phyloP scores from a whole-genome alignment of 2,888 invertebrate genomes.

The Eulithis testata region DNA sequence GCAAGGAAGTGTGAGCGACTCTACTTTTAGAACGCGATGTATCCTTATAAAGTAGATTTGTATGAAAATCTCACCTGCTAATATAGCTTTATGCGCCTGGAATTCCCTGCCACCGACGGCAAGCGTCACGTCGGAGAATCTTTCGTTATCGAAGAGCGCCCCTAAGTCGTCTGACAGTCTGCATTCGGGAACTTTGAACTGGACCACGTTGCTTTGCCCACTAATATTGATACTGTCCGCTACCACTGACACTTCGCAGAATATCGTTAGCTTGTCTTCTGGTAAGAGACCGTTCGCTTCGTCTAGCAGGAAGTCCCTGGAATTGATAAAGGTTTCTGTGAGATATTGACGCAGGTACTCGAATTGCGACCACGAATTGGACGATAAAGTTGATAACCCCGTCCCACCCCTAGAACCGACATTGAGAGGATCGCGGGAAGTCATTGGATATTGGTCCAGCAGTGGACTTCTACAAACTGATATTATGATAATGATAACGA shows the following conservation, averaged over 20 bases:
- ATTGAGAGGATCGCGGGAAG: too few relatives aligned
- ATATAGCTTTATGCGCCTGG: conserved; percentile 98
- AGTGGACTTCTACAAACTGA: too few relatives aligned
- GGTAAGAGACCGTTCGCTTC: conserved; percentile 99
- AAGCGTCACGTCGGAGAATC: conserved; percentile 98
- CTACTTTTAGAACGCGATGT: background rate
- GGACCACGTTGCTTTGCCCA: conserved; percentile 98
- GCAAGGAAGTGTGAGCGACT: background rate
- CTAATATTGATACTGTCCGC: conserved; percentile 99
- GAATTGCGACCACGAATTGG: too few relatives aligned
- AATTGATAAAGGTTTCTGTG: conserved; percentile 46
- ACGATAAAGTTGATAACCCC: too few relatives aligned
- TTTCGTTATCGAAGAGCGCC: conserved; percentile 97
- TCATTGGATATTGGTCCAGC: too few relatives aligned
- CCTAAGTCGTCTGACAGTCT: conserved; percentile 97
- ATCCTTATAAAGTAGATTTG: conserved; percentile 2
- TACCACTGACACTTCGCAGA: conserved; percentile 98
- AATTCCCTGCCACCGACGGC: conserved; percentile 95
- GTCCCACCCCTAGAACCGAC: too few relatives aligned
- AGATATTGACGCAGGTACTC: conserved; percentile 8
- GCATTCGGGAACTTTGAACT: conserved; percentile 98
- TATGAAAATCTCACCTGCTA: conserved; percentile 88
- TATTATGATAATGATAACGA: too few relatives aligned
- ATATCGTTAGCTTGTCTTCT: conserved; percentile 99
- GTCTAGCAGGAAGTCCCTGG: conserved; percentile 98